Conservation (phyloP, 1,140 invertebrate species). For the Gryllus bimaculatus region DNA sequence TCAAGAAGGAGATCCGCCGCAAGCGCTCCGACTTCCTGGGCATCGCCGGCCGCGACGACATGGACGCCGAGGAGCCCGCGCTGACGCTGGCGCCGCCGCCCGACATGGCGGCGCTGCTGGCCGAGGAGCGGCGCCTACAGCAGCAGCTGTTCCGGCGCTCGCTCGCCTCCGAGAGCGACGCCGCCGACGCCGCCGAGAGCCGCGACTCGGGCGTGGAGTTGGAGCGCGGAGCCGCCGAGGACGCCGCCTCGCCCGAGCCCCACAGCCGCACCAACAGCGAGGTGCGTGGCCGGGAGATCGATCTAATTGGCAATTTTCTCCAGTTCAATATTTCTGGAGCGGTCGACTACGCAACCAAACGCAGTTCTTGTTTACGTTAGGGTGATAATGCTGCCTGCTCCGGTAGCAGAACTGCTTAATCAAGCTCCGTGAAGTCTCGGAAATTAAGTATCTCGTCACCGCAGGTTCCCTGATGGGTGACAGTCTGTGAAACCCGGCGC, state of each 20-base stretch:
- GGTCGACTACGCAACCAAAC: too few species aligned
- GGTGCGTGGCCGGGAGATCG: too few species aligned
- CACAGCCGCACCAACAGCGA: constrained; percentile 71
- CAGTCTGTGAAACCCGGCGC: too few species aligned
- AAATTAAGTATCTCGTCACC: too few species aligned
- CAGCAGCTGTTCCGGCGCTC: constrained; percentile 48
- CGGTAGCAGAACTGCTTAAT: too few species aligned
- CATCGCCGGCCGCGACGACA: constrained; percentile 60
- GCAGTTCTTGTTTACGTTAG: too few species aligned
- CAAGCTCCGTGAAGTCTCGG: too few species aligned
- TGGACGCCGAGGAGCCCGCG: constrained; percentile 50
- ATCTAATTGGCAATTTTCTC: neutral
- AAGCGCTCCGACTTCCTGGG: constrained; percentile 79
- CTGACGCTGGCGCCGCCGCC: constrained; percentile 61
- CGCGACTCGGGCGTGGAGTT: constrained; percentile 67
- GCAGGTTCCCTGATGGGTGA: too few species aligned
- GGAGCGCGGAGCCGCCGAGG: constrained; percentile 46
- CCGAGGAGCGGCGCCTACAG: constrained; percentile 67
- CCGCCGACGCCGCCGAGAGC: constrained; percentile 43
- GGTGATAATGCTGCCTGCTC: too few species aligned
- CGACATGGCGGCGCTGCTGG: constrained; percentile 65
- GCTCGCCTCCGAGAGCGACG: constrained; percentile 42
- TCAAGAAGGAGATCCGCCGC: constrained; percentile 74
- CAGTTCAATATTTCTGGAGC: neutral
- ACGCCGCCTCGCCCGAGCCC: constrained; percentile 44